Conservation (phyloP, 1,140 invertebrate genomes). For the Cherax destructor region DNA sequence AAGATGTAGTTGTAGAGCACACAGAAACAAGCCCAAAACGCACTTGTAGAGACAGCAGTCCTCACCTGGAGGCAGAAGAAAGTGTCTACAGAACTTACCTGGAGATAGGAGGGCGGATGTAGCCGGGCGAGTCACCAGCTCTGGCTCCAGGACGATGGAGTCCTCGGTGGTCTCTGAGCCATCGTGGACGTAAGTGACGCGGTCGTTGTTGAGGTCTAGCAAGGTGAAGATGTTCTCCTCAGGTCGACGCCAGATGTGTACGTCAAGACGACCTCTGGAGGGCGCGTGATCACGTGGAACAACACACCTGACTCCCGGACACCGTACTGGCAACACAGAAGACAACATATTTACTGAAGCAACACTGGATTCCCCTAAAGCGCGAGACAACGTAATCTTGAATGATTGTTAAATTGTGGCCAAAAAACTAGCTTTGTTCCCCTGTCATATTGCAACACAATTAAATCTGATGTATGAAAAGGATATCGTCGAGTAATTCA, state of each 20-base stretch:
- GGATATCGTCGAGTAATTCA: no score
- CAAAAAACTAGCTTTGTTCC: no score
- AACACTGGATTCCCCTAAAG: no score
- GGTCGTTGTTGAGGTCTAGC: constrained; percentile 83
- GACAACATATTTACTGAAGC: no score
- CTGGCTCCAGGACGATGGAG: constrained; percentile 88
- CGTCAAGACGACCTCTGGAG: constrained; percentile 84
- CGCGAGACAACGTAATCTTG: no score
- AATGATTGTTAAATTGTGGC: no score
- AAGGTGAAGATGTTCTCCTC: constrained; percentile 80
- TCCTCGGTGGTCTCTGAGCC: constrained; percentile 91
- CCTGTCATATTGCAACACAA: no score
- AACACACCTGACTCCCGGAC: constrained; percentile 87
- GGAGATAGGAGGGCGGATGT: constrained; percentile 87
- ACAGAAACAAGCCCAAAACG: no score
- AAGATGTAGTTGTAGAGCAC: no score
- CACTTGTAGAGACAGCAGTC: no score
- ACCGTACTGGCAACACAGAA: constrained; percentile 81
- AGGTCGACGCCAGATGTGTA: constrained; percentile 75
- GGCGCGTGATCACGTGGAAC: constrained; percentile 84
- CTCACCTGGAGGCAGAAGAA: no score
- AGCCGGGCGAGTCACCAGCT: constrained; percentile 83
- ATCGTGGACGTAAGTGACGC: constrained; percentile 86
- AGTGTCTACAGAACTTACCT: constrained; percentile 76
- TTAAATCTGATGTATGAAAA: no score